phyloP scores from a whole-genome alignment of 2,888 invertebrate genomes.

The Trachelus troglodyta region DNA sequence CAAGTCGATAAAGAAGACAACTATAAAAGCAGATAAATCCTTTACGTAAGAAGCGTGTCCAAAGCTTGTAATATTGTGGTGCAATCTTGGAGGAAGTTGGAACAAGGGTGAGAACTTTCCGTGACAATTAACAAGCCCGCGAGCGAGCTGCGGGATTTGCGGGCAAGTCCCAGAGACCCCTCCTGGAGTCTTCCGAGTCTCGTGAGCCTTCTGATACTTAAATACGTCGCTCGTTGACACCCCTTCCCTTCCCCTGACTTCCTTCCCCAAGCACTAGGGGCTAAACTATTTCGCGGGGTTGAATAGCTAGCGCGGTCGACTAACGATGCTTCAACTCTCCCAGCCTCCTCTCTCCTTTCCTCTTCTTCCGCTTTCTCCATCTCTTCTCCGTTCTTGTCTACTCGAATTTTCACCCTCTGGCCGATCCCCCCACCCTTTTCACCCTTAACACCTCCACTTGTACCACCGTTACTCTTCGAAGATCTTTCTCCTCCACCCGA shows the following conservation, averaged over 20 bases:
- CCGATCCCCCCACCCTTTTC: conserved; percentile 14
- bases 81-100: conserved; percentile 27
- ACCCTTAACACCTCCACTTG: neutral
- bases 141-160: conserved; percentile 3
- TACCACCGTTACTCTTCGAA: neutral
- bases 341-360: neutral
- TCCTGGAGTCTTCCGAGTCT: neutral
- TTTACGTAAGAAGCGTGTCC: conserved; percentile 6
- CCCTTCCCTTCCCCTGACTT: conserved; percentile 4
- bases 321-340: conserved; percentile 45
- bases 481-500: conserved; percentile 14
- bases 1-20: neutral
- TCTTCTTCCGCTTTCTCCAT: neutral
- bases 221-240: conserved; percentile 37
- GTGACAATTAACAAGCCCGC: conserved; percentile 34
- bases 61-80: conserved; percentile 26
- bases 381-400: neutral
- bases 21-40: neutral
- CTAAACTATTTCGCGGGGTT: conserved; percentile 48
- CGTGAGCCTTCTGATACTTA: conserved; percentile 36
- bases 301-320: conserved; percentile 41
- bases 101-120: conserved; percentile 30
- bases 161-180: conserved; percentile 13
- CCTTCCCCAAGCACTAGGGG: conserved; percentile 26
- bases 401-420: neutral